These are phyloP conservation scores for Platyscapa corneri DNA, from an alignment of 1,140 invertebrate genomes.

Conservation along the genomic window DNA sequence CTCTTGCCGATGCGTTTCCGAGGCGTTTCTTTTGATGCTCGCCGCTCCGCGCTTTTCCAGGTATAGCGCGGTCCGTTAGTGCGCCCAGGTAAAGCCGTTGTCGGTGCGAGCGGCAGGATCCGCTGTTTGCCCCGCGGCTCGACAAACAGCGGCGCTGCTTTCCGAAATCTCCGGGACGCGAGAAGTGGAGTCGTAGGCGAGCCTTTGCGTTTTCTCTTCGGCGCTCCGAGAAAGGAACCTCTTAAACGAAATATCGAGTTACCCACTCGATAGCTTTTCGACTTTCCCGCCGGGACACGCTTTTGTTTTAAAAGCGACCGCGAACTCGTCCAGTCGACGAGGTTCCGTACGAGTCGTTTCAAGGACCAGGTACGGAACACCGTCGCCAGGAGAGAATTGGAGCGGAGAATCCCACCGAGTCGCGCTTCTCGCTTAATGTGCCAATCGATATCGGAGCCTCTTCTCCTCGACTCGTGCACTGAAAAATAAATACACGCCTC, in stretches of 20 bases:
- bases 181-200: slow-evolving; percentile 30
- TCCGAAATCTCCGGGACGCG: slow-evolving; percentile 58
- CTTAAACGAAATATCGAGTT: not conserved
- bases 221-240: not conserved
- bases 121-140: slow-evolving; percentile 64
- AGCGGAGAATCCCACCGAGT: too few species aligned
- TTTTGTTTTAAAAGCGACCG: not conserved
- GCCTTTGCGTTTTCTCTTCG: slow-evolving; percentile 26
- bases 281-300: not conserved
- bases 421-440: not conserved
- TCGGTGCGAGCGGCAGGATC: slow-evolving; percentile 57
- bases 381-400: not conserved
- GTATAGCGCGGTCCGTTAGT: slow-evolving; percentile 46
- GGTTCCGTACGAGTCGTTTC: not conserved
- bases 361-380: not conserved
- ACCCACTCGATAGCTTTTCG: slow-evolving; percentile 42
- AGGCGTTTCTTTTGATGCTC: slow-evolving; percentile 43
- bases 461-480: not conserved
- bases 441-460: slow-evolving; percentile 3
- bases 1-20: too few species aligned
- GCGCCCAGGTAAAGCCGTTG: slow-evolving; percentile 47
- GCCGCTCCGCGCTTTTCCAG: slow-evolving; percentile 24
- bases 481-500: slow-evolving; percentile 1
- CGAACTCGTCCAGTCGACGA: not conserved
- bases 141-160: slow-evolving; percentile 69